A percentile compares a stretch with the other conserved stretches of the same genome.
Conservation (phyloP, 1,140 invertebrate genomes). For the Mycetomoellerius zeteki region DNA sequence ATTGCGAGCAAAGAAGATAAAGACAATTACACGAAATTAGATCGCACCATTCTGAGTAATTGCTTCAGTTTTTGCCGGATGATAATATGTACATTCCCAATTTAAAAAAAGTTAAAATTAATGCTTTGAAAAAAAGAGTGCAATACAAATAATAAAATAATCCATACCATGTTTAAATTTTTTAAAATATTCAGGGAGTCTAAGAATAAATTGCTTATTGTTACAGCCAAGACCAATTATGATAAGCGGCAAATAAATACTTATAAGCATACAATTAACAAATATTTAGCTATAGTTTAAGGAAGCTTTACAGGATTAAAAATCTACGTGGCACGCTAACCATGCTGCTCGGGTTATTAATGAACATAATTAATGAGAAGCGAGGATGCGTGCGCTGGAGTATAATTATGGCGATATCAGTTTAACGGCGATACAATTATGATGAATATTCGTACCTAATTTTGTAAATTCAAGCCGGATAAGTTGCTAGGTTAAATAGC, state of each 20-base stretch:
- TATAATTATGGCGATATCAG: slow-evolving; percentile 59
- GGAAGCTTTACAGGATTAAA: slow-evolving; percentile 26
- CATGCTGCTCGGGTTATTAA: slow-evolving; percentile 35
- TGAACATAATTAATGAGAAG: slow-evolving; percentile 61
- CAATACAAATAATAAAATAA: background rate
- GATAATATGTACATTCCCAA: background rate
- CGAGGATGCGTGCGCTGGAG: slow-evolving; percentile 37
- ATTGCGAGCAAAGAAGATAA: slow-evolving; percentile 16
- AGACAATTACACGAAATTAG: slow-evolving; percentile 49
- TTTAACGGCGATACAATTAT: slow-evolving; percentile 61
- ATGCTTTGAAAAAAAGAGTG: background rate
- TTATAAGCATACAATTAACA: slow-evolving; percentile 21
- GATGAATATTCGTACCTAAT: slow-evolving; percentile 55
- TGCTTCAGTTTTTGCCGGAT: background rate
- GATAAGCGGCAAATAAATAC: background rate
- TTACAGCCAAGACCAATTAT: background rate
- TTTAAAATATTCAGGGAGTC: background rate
- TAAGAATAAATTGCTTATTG: slow-evolving; percentile 10
- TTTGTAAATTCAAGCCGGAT: slow-evolving; percentile 50
- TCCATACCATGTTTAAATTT: background rate
- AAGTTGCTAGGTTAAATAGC: slow-evolving; percentile 32
- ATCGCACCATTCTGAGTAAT: slow-evolving; percentile 24
- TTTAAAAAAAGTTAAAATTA: slow-evolving; percentile 3
- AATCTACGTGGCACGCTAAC: background rate
- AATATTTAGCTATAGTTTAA: slow-evolving; percentile 27